Base-by-base conservation (phyloP, 2,113 vertebrate genomes). In the Alethe diademata region DNA sequence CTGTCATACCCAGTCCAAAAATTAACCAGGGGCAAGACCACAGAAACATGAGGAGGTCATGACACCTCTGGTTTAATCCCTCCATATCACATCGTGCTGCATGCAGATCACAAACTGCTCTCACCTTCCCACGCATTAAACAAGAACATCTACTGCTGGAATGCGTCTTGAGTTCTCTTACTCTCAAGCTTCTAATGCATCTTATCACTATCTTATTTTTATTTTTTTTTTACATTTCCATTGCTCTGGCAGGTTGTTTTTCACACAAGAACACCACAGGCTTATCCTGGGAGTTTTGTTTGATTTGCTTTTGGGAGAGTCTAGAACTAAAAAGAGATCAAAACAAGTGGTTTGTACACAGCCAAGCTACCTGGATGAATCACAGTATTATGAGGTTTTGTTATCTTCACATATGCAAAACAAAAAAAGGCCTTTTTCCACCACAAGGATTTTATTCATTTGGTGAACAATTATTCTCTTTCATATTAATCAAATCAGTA, bases 81-180 rank as follows among this genome's bases (percentile, higher is more conserved):
- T 14, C 35, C 57, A 36, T 6, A 4, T 38, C 40, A 71, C 1
- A 1, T 31, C 9, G 25, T 40, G 3, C 3, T 50, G 38, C 26
- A 45, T 4, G 19, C 17, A 38, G 29, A 62, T 35, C 19, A 36
- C 25, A 67, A 35, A 48, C 43, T n/a, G 38, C 24, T 66, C 56
- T 53, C 71, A 28, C n/a, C 38, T 75, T 51, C 25, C 28, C 15
- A 1, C 0, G 0, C 1, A 0, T 14, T 19, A 62, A 86, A 66
- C 29, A 61, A 61, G 19, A 45, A 40, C 2, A 1, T 6, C 45
- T 36, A 7, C 28, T 33, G 12, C n/a, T 10, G 11, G 4, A 23
- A 86, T 1, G 0, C 8, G 7, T 42, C 26, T 35, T 4, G 0
- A 89, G 16, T 14, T 36, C 23, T 58, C 50, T 50, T 42, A 25